phyloP scores from a whole-genome alignment of 2,888 invertebrate genomes.

The Macrosoma leucophasiata region DNA sequence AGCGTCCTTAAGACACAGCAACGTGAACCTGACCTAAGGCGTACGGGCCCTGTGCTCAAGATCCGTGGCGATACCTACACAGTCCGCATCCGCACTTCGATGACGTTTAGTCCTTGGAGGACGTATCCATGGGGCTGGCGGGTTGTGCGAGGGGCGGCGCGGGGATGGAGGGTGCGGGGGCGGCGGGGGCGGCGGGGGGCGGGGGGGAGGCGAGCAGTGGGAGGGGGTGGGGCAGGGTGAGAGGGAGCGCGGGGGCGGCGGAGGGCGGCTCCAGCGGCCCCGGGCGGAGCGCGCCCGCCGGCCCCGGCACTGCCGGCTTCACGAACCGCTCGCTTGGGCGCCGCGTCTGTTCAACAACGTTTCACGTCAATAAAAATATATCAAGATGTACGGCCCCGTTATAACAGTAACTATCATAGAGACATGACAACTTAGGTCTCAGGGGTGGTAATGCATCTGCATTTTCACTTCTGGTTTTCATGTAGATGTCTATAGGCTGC shows the following conservation, averaged over 20 bases:
- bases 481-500: no score
- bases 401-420: no score
- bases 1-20: no score
- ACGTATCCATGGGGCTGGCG: slow-evolving; percentile 77
- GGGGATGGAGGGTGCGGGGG: slow-evolving; percentile 80
- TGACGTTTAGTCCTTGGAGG: slow-evolving; percentile 73
- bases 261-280: slow-evolving; percentile 26
- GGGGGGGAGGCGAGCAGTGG: slow-evolving; percentile 82
- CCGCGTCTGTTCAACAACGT: slow-evolving; percentile 77
- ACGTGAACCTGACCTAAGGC: no score
- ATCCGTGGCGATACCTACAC: no score
- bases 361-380: slow-evolving; percentile 5
- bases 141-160: no score
- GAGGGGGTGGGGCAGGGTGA: slow-evolving; percentile 26
- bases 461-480: no score
- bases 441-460: no score
- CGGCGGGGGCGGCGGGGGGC: slow-evolving; percentile 83
- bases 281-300: slow-evolving; percentile 30
- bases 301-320: slow-evolving; percentile 86
- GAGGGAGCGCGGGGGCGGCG: slow-evolving; percentile 23
- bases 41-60: no score
- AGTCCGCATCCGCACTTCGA: no score
- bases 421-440: no score
- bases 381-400: slow-evolving; percentile 1
- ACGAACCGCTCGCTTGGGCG: slow-evolving; percentile 88